Percentiles rank a stretch among this genome's conserved stretches.
These are phyloP conservation scores for Telenomus remus DNA, from an alignment of 1,140 invertebrate genomes.

Conservation along the genomic window DNA sequence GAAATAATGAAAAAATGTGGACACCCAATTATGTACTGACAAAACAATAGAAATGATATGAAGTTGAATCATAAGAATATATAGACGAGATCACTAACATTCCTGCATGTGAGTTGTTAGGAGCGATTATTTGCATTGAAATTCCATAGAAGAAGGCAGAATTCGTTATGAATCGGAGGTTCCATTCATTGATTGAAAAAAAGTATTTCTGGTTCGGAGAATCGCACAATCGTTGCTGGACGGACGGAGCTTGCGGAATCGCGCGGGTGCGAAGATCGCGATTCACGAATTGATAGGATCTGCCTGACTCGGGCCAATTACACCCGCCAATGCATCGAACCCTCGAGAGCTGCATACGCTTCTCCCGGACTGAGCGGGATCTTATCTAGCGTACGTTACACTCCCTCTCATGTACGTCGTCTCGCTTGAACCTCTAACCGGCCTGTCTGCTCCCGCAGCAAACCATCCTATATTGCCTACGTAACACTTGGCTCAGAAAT, in stretches of 20 bases:
- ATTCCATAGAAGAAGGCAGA: constrained; percentile 32
- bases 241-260: constrained; percentile 32
- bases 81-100: too few relatives aligned
- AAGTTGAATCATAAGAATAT: too few relatives aligned
- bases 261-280: constrained; percentile 61
- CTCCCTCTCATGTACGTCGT: constrained; percentile 56
- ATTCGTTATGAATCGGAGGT: constrained; percentile 50
- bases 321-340: constrained; percentile 50
- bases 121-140: constrained; percentile 37
- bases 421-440: constrained; percentile 57
- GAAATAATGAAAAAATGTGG: too few relatives aligned
- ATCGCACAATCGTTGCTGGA: constrained; percentile 38
- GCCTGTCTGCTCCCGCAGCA: constrained; percentile 55
- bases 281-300: constrained; percentile 61
- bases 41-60: too few relatives aligned
- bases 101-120: neutral
- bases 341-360: constrained; percentile 58
- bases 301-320: constrained; percentile 59
- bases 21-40: too few relatives aligned
- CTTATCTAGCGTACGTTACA: constrained; percentile 60
- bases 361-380: constrained; percentile 58
- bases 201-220: constrained; percentile 45
- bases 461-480: constrained; percentile 55
- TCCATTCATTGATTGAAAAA: constrained; percentile 54
- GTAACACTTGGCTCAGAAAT: constrained; percentile 47